These are phyloP conservation scores for Chitala chitala DNA, from an alignment of 2,113 vertebrate genomes.

Conservation along the genomic window DNA sequence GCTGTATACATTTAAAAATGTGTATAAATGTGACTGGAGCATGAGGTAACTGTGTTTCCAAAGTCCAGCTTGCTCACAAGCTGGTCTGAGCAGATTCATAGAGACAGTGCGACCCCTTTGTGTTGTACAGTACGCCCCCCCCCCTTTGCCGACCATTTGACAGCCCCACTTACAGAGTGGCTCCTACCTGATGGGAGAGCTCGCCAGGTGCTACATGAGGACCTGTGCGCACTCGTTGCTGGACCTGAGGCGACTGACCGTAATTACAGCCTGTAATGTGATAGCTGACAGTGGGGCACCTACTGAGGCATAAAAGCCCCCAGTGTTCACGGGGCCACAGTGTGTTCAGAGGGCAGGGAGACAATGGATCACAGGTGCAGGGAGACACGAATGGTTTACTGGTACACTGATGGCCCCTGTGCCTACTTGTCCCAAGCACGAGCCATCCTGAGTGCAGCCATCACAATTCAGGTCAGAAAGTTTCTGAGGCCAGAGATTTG, in stretches of 20 bases:
- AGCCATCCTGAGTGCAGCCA: not conserved
- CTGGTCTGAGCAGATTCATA: not conserved
- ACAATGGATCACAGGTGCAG: not conserved
- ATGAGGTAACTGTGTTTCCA: not conserved
- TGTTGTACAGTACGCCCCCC: conserved; percentile 30
- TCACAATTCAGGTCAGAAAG: not conserved
- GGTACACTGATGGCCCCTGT: not conserved
- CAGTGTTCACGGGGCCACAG: conserved; percentile 30
- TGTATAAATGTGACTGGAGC: not conserved
- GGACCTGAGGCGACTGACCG: conserved; percentile 63
- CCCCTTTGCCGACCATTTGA: conserved; percentile 45
- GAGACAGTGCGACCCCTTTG: conserved; percentile 13
- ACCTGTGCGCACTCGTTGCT: conserved; percentile 58
- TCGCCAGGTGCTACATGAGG: conserved; percentile 63
- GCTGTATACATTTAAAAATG: no score
- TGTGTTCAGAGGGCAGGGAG: not conserved
- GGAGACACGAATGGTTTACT: not conserved
- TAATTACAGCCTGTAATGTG: conserved; percentile 71
- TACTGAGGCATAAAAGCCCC: conserved; percentile 61
- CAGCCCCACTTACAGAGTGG: not conserved
- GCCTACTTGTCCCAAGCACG: not conserved
- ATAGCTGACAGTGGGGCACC: conserved; percentile 62
- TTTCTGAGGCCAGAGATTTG: not conserved
- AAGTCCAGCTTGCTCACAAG: not conserved
- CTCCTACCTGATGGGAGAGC: conserved; percentile 30